phyloP scores from a whole-genome alignment of 2,888 invertebrate genomes.

The Adela reaumurella region DNA sequence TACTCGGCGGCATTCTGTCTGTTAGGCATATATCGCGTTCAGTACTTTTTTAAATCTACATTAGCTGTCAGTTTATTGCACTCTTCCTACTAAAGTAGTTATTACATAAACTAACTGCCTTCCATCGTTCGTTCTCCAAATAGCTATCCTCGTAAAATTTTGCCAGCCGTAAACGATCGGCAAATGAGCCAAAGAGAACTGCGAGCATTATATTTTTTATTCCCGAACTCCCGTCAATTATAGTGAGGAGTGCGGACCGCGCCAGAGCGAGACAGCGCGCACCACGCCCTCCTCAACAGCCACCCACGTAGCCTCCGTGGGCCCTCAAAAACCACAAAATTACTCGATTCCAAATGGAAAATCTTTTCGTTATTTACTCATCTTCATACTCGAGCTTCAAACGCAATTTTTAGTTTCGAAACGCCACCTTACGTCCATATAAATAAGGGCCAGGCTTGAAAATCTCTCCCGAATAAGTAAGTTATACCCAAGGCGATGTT shows the following conservation, averaged over 20 bases:
- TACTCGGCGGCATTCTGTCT: too few relatives aligned
- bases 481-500: neutral
- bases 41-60: too few relatives aligned
- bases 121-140: too few relatives aligned
- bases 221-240: neutral
- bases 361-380: neutral
- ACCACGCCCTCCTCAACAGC: neutral
- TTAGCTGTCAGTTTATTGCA: too few relatives aligned
- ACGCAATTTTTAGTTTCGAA: neutral
- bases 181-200: neutral
- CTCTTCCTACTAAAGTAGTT: too few relatives aligned
- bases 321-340: neutral
- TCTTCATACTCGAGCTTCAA: neutral
- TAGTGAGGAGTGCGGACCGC: neutral
- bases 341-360: neutral
- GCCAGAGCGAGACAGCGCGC: neutral
- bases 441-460: neutral
- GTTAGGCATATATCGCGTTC: too few relatives aligned
- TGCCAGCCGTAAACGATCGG: too few relatives aligned
- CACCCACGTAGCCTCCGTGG: neutral
- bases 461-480: neutral
- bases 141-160: too few relatives aligned
- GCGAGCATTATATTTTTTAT: neutral
- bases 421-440: neutral
- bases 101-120: too few relatives aligned